Evolutionary conservation across 2,113 vertebrate genomes (phyloP).

Genomic region (Dendrocopos noguchii): DNA sequence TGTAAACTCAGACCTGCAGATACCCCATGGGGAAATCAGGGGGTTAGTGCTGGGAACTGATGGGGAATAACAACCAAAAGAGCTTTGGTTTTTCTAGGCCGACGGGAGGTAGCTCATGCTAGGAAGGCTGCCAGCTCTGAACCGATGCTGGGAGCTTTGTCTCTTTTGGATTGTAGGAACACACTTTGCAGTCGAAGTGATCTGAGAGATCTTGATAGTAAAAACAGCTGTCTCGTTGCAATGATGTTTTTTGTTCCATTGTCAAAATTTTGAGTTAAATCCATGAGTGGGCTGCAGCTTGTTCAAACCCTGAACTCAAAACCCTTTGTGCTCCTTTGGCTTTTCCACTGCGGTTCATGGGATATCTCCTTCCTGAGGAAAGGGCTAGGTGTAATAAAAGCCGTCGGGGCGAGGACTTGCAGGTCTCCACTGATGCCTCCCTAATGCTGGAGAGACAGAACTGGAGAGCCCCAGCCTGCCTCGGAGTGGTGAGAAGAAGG

Average conservation of each 20-base stretch:
- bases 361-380: constrained; percentile 55
- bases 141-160: constrained; percentile 40
- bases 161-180: constrained; percentile 18
- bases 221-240: constrained; percentile 63
- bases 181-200: constrained; percentile 47
- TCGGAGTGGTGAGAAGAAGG: neutral
- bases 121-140: constrained; percentile 43
- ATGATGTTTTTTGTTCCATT: constrained; percentile 62
- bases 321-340: constrained; percentile 55
- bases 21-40: constrained; percentile 45
- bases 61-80: constrained; percentile 64
- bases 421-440: neutral
- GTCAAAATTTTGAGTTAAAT: constrained; percentile 59
- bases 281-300: constrained; percentile 54
- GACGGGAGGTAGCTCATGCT: constrained; percentile 43
- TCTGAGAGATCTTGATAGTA: constrained; percentile 62
- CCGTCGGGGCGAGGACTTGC: neutral
- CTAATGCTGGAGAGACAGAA: neutral
- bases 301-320: constrained; percentile 45
- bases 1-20: constrained; percentile 44
- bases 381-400: constrained; percentile 60
- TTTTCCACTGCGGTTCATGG: constrained; percentile 35
- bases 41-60: constrained; percentile 52
- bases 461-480: neutral
- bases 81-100: constrained; percentile 57